A percentile compares a stretch with the other conserved stretches of the same genome.
These are phyloP conservation scores for Chinchilla lanigera DNA, from an alignment of 2,113 vertebrate genomes.

Conservation along the genomic window DNA sequence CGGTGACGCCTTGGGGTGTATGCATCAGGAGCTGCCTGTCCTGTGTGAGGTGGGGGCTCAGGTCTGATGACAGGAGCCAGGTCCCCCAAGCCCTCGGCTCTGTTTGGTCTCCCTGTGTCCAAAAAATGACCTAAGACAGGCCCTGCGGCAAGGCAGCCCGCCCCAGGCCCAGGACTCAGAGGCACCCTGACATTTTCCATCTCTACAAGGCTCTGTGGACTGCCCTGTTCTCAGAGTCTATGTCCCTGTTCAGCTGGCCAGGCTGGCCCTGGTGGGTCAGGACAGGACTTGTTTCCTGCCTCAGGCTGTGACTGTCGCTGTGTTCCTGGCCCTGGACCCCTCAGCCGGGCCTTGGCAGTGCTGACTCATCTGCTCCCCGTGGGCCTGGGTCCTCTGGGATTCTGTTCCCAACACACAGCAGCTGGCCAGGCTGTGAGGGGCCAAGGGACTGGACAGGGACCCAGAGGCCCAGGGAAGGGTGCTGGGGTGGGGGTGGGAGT, in stretches of 20 bases:
- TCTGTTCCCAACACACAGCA: background rate
- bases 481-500: background rate
- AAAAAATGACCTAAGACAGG: background rate
- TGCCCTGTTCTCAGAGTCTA: background rate
- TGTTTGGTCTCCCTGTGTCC: background rate
- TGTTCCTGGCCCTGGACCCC: background rate
- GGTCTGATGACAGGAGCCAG: background rate
- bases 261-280: background rate
- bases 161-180: background rate
- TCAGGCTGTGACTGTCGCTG: background rate
- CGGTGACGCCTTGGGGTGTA: background rate
- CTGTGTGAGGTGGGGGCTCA: background rate
- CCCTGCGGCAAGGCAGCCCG: background rate
- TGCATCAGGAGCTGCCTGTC: background rate
- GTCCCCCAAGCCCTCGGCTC: background rate
- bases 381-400: background rate
- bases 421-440: background rate
- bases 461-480: background rate
- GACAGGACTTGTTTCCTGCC: background rate
- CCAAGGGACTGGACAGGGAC: background rate
- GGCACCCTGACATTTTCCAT: background rate
- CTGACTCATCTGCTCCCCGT: background rate
- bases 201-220: background rate
- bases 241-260: background rate
- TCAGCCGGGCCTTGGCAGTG: too few species aligned